These are phyloP conservation scores for Fringilla coelebs DNA, from an alignment of 2,797 vertebrate genomes.

Conservation along the genomic window DNA sequence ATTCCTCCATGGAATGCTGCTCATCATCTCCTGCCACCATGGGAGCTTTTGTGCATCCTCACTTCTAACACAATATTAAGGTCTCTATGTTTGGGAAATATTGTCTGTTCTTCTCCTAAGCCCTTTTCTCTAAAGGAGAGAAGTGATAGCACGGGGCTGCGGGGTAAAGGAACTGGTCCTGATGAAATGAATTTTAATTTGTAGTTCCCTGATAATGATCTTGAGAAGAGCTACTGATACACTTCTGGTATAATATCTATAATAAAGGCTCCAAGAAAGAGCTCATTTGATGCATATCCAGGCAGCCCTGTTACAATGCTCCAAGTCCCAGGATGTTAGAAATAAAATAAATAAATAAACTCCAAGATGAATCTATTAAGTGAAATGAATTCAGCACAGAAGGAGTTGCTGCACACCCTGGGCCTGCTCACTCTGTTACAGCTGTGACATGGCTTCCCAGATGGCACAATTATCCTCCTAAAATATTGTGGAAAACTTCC, in stretches of 20 bases:
- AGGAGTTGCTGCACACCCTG: conserved; percentile 32
- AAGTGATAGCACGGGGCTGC: background rate
- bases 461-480: conserved; percentile 60
- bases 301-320: background rate
- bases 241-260: background rate
- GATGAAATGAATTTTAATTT: background rate
- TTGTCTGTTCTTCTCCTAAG: background rate
- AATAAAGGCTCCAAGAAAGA: background rate
- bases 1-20: background rate
- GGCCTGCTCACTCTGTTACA: conserved; percentile 19
- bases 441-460: conserved; percentile 54
- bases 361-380: conserved; percentile 19
- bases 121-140: background rate
- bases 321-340: background rate
- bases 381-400: conserved; percentile 28
- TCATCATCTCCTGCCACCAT: background rate
- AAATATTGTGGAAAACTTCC: conserved; percentile 61
- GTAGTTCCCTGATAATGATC: background rate
- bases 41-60: background rate
- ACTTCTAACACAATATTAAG: background rate
- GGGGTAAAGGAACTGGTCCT: background rate
- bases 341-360: background rate
- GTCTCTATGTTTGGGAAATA: background rate
- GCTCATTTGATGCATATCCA: background rate
- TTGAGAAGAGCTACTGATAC: background rate